Percentiles rank a stretch among this genome's conserved stretches.
phyloP scores from a whole-genome alignment of 1,140 invertebrate genomes.

The Apis cerana region DNA sequence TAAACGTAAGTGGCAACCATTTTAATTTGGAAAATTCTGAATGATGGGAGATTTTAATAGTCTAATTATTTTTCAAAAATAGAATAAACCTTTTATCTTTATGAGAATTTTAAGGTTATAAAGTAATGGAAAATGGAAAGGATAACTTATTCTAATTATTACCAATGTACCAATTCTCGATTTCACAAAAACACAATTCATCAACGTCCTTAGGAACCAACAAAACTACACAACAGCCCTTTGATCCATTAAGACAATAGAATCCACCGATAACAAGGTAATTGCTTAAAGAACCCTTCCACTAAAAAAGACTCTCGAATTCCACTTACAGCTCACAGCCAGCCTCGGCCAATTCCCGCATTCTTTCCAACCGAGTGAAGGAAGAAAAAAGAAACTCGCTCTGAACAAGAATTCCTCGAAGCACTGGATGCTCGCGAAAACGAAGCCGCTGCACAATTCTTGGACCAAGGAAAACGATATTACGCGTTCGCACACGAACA shows the following conservation, averaged over 20 bases:
- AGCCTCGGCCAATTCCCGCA: background rate
- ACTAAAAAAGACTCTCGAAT: background rate
- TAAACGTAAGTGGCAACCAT: background rate
- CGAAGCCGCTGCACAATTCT: background rate
- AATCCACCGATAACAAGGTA: conserved; percentile 11
- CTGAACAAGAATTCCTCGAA: background rate
- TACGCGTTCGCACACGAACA: conserved; percentile 64
- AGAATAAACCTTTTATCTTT: background rate
- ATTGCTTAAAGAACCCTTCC: background rate
- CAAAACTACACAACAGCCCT: background rate
- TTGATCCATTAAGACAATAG: background rate
- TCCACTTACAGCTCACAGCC: background rate
- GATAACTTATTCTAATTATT: too few relatives aligned
- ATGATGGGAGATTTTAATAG: background rate
- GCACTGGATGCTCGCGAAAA: background rate
- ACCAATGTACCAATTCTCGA: too few relatives aligned
- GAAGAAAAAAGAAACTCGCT: too few relatives aligned
- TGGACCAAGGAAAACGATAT: conserved; percentile 66
- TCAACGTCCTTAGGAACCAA: background rate
- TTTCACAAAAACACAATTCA: too few relatives aligned
- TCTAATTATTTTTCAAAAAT: background rate
- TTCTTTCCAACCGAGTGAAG: background rate
- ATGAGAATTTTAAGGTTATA: background rate
- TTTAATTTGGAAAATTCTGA: background rate
- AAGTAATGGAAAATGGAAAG: too few relatives aligned